Evolutionary conservation across 2,113 vertebrate genomes (phyloP), one percentile per base, ranked within the genome.

Genomic region (Xenus cinereus): DNA sequence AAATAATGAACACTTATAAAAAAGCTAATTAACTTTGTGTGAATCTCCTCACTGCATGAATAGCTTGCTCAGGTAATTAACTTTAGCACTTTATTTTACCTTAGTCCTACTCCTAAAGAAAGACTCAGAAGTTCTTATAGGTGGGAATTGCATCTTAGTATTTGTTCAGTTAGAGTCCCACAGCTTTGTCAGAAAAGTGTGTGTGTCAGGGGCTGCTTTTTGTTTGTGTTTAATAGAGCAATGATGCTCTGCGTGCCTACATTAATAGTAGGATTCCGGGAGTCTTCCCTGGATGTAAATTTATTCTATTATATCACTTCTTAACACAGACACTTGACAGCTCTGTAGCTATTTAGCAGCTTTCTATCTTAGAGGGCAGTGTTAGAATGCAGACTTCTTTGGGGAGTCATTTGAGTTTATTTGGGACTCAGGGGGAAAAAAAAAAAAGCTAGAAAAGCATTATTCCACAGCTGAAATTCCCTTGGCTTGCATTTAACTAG

Each of bases 201-300:
- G 4, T 7, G 15, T 19, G 9, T 28, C 39, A 24, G 17, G 2
- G 21, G 13, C 11, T 30, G 6, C 23, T 59, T 59, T 59, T 19
- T 27, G 22, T 59, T 24, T 37, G 41, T 43, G 12, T 67, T 46
- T 10, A 26, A 26, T 4, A 39, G 19, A 48, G 14, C 41, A 18
- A 21, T 4, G 5, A 74, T 35, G 46, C 27, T 67, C 18, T 12
- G 11, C 0, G 0, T 7, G 11, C 33, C 35, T 10, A 41, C 13
- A 35, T 41, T 67, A 35, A 10, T 54, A 41, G 67, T 26, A 56
- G 13, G 35, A 43, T 79, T 59, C 23, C 41, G 56, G 19, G 30
- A 54, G 23, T 24, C 46, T 59, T 72, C 33, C 37, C 35, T 28
- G 15, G 8, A 9, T 24, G 0, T 4, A 50, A 43, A 5, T 54